Evolutionary conservation across 2,888 invertebrate species (phyloP).

Genomic region (Bugula neritina): DNA sequence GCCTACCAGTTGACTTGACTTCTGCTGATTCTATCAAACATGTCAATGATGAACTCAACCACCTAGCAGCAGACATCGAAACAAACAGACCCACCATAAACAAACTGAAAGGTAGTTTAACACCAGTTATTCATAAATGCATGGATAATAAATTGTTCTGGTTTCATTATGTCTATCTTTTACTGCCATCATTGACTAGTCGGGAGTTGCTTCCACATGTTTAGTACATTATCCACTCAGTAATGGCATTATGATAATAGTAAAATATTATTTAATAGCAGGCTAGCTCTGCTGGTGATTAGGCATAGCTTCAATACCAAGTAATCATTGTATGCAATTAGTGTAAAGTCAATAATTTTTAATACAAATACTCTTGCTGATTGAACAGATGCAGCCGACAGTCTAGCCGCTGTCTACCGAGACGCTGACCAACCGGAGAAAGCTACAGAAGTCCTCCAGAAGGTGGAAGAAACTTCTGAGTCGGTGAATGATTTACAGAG

Average conservation of each 20-base stretch:
- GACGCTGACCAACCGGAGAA: constrained; percentile 1
- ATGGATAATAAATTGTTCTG: no score
- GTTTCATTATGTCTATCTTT: no score
- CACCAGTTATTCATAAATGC: no score
- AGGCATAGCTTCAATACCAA: no score
- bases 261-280: no score
- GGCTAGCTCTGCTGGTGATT: no score
- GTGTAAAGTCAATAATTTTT: no score
- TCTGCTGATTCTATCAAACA: constrained; percentile 7
- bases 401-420: not conserved
- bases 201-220: no score
- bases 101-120: not conserved
- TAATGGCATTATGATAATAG: no score
- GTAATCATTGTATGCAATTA: no score
- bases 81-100: constrained; percentile 3
- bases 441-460: not conserved
- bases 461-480: not conserved
- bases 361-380: not conserved
- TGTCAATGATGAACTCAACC: not conserved
- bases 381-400: constrained; percentile 1
- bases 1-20: not conserved
- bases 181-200: no score
- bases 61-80: constrained; percentile 6
- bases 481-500: constrained; percentile 34
- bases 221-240: no score